A percentile compares a stretch with the other conserved stretches of the same genome.
Conservation (phyloP, 2,888 invertebrate species). For the Heliconius cydno region DNA sequence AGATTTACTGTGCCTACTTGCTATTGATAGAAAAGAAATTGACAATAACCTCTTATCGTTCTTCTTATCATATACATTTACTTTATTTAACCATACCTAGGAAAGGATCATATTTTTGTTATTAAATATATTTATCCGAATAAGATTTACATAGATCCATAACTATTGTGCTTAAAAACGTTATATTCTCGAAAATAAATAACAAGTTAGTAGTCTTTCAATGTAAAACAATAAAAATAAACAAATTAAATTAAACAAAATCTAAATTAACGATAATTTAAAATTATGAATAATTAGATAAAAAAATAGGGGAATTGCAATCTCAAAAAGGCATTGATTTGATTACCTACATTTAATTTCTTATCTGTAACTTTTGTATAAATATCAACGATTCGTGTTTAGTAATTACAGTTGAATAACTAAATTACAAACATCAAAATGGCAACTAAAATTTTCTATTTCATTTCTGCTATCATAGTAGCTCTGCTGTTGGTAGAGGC, state of each 20-base stretch:
- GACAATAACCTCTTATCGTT: too few relatives aligned
- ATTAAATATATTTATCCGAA: too few relatives aligned
- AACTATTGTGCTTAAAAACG: too few relatives aligned
- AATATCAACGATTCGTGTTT: background rate
- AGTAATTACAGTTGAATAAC: background rate
- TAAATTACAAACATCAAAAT: background rate
- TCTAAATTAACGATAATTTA: background rate
- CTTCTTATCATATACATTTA: too few relatives aligned
- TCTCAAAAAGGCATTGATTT: background rate
- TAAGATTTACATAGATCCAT: too few relatives aligned
- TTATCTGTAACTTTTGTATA: background rate
- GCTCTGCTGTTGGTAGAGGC: background rate
- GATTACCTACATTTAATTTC: background rate
- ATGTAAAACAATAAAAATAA: too few relatives aligned
- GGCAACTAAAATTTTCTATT: slow-evolving; percentile 4
- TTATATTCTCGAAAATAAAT: too few relatives aligned
- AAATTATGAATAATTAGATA: background rate
- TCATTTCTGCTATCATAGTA: background rate
- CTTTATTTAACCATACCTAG: too few relatives aligned
- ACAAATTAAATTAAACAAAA: background rate
- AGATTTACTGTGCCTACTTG: too few relatives aligned
- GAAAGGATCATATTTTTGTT: too few relatives aligned
- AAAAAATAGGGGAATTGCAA: background rate
- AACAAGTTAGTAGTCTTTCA: too few relatives aligned
- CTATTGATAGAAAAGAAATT: too few relatives aligned